Base-by-base conservation (phyloP, 2,797 vertebrate genomes). In the Thripadectes ignobilis region DNA sequence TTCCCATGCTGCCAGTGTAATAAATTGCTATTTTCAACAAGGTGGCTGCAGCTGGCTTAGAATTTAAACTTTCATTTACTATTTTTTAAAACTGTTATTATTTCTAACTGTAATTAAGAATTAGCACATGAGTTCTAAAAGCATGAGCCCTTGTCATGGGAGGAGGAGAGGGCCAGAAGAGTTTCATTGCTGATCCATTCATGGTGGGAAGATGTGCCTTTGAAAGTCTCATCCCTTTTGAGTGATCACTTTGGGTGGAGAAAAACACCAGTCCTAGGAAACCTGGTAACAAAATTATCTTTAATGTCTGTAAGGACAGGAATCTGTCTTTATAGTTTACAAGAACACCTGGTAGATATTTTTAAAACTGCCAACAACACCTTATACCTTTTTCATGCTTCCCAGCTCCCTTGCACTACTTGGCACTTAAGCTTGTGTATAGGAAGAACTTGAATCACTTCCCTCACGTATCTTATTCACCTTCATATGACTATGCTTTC, bases 11-110 rank as follows among this genome's bases (percentile, higher is more conserved):
- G 49, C 48, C 72, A 49, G 19, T 11, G 55, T 75, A 80, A 92
- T 81, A 62, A 91, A 89, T 69, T 66, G 52, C 59, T 29, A 24
- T 66, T 91, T 95, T 81, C 73, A 88, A 69, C 14, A 73, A 15
- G 0, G 52, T 55, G 76, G 32, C 38, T 84, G 32, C 52, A 66
- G 27, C 46, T 75, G 48, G 21, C 30, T 83, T 74, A 81, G 34
- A 89, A 66, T 75, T 88, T 69, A 27, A 27, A 57, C 15, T 67
- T 63, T 69, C 1, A 57, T 71, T 15, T 59, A 10, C n/a, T 59
- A 12, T 26, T 59, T 78, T 43, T 36, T 0, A 15, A 36, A 48
- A 29, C 32, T 46, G 32, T 38, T 62, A 13, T 54, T 30, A 20
- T 41, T 69, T 74, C 39, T 17, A 69, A 55, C 34, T 45, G 12